Evolutionary conservation across 2,113 vertebrate genomes (phyloP), one percentile per base, ranked within the genome.

Genomic region (Tauraco erythrolophus): DNA sequence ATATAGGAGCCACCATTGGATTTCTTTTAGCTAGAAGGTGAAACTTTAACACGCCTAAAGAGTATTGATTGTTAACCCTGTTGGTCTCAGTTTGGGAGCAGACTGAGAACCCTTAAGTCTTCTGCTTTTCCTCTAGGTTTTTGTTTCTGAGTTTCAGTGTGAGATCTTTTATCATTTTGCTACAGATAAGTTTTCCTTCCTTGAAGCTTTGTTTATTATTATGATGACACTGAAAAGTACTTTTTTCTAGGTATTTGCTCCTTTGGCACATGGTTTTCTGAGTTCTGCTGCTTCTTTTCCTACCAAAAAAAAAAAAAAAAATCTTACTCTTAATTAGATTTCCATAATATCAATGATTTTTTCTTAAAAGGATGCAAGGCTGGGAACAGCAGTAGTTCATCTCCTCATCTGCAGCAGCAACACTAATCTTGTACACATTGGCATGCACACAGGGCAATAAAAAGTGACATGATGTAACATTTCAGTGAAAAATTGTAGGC

Each of bases 11-110:
- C 51, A 75, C 95, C 91, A 88, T 1, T 93, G 92, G 57, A 82
- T 89, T 96, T 88, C 62, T 95, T 84, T 91, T 89, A 94, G 89
- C 87, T 95, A 25, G 74, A 95, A 96, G 81, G 87, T 95, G 89
- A 95, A 88, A n/a, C 41, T 91, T 94, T 95, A 89, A 53, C 57
- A 69, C 0, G 0, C 65, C 74, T 93, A 72, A 95, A 89, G 89
- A 89, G 70, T 89, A 96, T 89, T 82, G 93, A 94, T 95, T 66
- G 37, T 88, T 96, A 91, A 69, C 74, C 33, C 57, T 88, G 24
- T 21, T 45, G 39, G 41, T 85, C 69, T 96, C 37, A 21, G 72
- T 60, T 79, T 88, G 43, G 50, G 60, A 51, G 45, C 12, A 37
- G 19, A 13, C n/a, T 69, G 69, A 37, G 45, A 93, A 75, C 41